A percentile compares a stretch with the other conserved stretches of the same genome.
Conservation (phyloP, 1,140 invertebrate species). For the Tyrophagus putrescentiae region DNA sequence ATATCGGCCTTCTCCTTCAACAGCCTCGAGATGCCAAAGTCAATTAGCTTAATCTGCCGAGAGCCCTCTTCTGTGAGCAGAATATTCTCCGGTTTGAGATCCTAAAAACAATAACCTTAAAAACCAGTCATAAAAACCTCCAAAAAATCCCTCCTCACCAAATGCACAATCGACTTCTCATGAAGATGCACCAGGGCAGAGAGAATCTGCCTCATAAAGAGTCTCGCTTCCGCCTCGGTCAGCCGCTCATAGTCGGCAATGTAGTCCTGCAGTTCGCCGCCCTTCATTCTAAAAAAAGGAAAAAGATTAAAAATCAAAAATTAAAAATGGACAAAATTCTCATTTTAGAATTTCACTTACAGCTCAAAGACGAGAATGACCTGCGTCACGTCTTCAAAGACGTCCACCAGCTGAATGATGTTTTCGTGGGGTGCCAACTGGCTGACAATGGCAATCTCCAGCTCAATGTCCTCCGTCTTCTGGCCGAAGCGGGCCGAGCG, state of each 20-base stretch:
- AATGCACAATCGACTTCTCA: constrained; percentile 69
- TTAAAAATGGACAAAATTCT: neutral
- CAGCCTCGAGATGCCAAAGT: constrained; percentile 82
- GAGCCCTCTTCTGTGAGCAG: constrained; percentile 58
- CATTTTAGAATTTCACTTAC: constrained; percentile 42
- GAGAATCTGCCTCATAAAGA: constrained; percentile 66
- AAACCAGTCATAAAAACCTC: constrained; percentile 41
- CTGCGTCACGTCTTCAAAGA: constrained; percentile 62
- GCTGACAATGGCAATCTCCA: constrained; percentile 75
- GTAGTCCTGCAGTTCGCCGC: constrained; percentile 78
- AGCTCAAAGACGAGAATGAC: constrained; percentile 73
- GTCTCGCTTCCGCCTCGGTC: constrained; percentile 54
- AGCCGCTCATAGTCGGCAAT: constrained; percentile 76
- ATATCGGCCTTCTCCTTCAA: constrained; percentile 74
- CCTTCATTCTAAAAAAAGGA: constrained; percentile 47
- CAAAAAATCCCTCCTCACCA: constrained; percentile 60
- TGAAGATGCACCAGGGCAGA: constrained; percentile 72
- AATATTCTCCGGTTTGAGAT: constrained; percentile 70
- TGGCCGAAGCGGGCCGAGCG: constrained; percentile 36
- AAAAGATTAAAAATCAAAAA: constrained; percentile 16
- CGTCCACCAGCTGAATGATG: constrained; percentile 71
- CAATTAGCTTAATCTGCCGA: constrained; percentile 69
- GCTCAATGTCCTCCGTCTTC: constrained; percentile 51
- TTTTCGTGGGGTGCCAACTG: constrained; percentile 57
- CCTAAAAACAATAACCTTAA: constrained; percentile 12